Evolutionary conservation across 2,888 invertebrate genomes (phyloP).

Genomic region (Agelastica alni): DNA sequence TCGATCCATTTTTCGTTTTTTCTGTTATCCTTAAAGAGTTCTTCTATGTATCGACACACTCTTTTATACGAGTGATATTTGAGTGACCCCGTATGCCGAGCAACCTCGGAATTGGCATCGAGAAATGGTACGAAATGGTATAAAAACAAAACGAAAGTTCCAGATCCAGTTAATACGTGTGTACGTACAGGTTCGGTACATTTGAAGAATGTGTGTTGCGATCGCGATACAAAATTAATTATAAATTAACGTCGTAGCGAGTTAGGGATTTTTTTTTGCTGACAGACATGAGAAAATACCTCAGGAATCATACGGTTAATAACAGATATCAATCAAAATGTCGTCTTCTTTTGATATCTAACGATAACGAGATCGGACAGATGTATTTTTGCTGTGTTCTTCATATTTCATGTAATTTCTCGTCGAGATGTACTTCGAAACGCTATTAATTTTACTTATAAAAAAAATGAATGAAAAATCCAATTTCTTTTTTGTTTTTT

Average conservation of each 20-base stretch:
- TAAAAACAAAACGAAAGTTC: conserved; percentile 15
- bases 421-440: too few species aligned
- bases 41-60: too few species aligned
- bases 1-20: too few species aligned
- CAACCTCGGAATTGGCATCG: neutral
- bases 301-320: conserved; percentile 22
- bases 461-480: too few species aligned
- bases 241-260: conserved; percentile 26
- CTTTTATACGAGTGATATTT: too few species aligned
- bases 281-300: conserved; percentile 24
- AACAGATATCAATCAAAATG: conserved; percentile 26
- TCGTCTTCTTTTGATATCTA: conserved; percentile 13
- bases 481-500: too few species aligned
- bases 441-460: too few species aligned
- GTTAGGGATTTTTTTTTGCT: conserved; percentile 16
- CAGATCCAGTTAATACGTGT: conserved; percentile 2
- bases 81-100: neutral
- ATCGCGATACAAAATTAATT: conserved; percentile 22
- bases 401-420: neutral
- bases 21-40: too few species aligned
- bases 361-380: conserved; percentile 17
- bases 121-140: neutral
- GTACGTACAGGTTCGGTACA: conserved; percentile 15
- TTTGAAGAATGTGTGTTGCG: conserved; percentile 19
- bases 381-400: conserved; percentile 1